Conservation (phyloP, 2,888 invertebrate genomes). For the Harpalus rufipes region DNA sequence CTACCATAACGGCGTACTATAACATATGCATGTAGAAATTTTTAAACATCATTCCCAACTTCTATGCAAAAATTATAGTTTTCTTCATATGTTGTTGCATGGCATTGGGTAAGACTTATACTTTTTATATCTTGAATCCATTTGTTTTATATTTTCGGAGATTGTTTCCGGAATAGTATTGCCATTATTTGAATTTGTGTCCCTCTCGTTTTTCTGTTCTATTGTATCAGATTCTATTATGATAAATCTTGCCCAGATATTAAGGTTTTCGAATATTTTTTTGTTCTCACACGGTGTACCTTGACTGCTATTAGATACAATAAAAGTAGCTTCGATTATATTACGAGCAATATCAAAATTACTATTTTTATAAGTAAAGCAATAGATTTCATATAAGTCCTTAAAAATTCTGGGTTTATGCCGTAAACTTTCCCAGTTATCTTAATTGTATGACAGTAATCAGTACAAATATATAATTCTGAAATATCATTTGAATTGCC, state of each 20-base stretch:
- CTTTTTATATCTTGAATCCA: not conserved
- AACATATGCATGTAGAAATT: not conserved
- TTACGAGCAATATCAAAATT: not conserved
- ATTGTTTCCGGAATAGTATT: not conserved
- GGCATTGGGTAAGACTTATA: not conserved
- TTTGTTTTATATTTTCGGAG: not conserved
- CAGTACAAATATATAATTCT: not conserved
- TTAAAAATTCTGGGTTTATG: conserved; percentile 25
- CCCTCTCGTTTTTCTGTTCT: too few relatives aligned
- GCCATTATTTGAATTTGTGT: too few relatives aligned
- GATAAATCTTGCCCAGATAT: not conserved
- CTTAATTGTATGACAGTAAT: conserved; percentile 19
- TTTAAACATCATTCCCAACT: not conserved
- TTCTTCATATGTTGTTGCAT: not conserved
- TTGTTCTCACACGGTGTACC: not conserved
- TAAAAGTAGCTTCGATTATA: conserved; percentile 27
- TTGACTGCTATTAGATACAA: conserved; percentile 1
- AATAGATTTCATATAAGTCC: conserved; percentile 5
- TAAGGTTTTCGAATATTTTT: conserved; percentile 1
- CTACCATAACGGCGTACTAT: too few relatives aligned
- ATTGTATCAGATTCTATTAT: not conserved
- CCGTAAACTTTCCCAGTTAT: conserved; percentile 12
- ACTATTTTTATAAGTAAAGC: conserved; percentile 32
- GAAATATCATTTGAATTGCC: not conserved
- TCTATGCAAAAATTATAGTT: not conserved